Evolutionary conservation across 2,113 vertebrate genomes (phyloP).

Genomic region (Natator depressus): DNA sequence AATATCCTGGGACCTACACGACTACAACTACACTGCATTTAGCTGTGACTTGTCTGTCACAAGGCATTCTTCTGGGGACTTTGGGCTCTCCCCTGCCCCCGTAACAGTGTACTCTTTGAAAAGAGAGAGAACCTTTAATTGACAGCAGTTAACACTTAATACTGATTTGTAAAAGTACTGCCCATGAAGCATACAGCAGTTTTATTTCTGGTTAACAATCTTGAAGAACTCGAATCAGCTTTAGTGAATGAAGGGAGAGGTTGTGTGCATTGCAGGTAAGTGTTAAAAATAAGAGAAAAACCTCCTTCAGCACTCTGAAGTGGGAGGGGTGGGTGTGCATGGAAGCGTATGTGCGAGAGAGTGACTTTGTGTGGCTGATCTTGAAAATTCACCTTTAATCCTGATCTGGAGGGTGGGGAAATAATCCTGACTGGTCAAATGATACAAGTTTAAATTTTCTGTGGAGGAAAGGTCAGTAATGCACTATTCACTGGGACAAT

Average conservation of each 20-base stretch:
- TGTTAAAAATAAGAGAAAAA: not conserved
- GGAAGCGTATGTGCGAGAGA: too few relatives aligned
- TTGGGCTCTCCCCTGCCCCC: not conserved
- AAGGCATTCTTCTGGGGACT: rapidly evolving
- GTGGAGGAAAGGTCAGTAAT: constrained; percentile 42
- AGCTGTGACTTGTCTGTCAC: not conserved
- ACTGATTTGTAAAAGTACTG: not conserved
- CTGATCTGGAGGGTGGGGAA: not conserved
- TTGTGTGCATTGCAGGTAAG: constrained; percentile 1
- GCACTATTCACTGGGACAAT: not conserved
- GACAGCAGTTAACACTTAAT: not conserved
- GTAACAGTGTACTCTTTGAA: not conserved
- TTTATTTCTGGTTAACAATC: not conserved
- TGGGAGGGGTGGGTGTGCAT: not conserved
- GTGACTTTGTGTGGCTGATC: constrained; percentile 24
- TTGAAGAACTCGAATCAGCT: not conserved
- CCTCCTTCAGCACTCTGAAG: not conserved
- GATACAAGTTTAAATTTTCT: constrained; percentile 57
- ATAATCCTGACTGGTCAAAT: constrained; percentile 42
- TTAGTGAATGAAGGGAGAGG: not conserved
- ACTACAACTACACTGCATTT: not conserved
- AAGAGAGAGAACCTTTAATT: not conserved
- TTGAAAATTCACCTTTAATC: constrained; percentile 52
- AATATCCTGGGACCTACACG: not conserved
- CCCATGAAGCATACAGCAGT: not conserved